These are phyloP conservation scores for Troilus luridus DNA, from an alignment of 2,888 invertebrate genomes.

Conservation along the genomic window DNA sequence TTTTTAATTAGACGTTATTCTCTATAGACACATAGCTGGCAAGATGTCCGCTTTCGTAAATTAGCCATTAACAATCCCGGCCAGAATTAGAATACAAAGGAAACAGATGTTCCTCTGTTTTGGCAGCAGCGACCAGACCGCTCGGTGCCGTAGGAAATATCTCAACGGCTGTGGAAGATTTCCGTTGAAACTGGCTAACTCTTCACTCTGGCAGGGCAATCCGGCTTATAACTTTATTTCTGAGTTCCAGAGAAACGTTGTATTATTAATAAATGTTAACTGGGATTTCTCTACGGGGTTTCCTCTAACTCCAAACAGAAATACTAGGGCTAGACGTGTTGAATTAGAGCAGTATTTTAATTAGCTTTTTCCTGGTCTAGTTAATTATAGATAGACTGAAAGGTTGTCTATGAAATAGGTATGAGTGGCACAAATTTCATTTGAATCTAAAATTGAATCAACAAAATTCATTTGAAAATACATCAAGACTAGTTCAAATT, in stretches of 20 bases:
- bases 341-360: not conserved
- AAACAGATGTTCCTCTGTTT: not conserved
- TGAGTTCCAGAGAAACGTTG: not conserved
- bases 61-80: slow-evolving; percentile 14
- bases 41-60: not conserved
- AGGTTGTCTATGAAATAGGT: not conserved
- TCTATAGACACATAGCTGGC: not conserved
- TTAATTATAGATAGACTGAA: not conserved
- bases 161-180: not conserved
- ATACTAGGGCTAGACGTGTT: not conserved
- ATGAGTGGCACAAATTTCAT: not conserved
- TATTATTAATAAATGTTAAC: not conserved
- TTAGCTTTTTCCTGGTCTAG: not conserved
- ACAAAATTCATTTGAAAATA: too few relatives aligned
- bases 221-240: not conserved
- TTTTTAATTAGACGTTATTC: not conserved
- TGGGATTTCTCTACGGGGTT: not conserved
- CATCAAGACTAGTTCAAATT: too few relatives aligned
- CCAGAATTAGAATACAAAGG: slow-evolving; percentile 26
- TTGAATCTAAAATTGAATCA: too few relatives aligned
- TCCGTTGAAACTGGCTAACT: not conserved
- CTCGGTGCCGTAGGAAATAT: not conserved
- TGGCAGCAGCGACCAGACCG: not conserved
- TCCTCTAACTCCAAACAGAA: not conserved
- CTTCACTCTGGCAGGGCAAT: not conserved